These are phyloP conservation scores for Linurgus olivaceus DNA, from an alignment of 2,797 vertebrate genomes.

Conservation along the genomic window DNA sequence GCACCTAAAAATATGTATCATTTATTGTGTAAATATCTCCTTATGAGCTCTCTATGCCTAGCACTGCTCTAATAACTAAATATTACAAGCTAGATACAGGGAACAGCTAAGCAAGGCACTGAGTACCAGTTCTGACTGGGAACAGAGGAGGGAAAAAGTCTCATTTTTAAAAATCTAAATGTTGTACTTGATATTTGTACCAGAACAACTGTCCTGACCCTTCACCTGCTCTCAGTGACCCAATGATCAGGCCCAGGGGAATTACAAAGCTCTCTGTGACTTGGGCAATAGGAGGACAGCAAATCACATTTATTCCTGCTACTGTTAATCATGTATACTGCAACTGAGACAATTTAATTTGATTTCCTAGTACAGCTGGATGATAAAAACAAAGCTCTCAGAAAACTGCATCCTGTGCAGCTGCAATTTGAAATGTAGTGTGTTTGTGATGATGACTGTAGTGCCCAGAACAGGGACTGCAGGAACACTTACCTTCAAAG, in stretches of 20 bases:
- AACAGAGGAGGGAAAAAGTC: not conserved
- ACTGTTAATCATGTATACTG: not conserved
- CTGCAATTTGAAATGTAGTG: not conserved
- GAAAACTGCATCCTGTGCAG: not conserved
- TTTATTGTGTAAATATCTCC: not conserved
- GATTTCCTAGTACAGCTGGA: not conserved
- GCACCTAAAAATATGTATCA: not conserved
- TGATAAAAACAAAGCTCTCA: not conserved
- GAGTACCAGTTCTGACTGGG: accelerated
- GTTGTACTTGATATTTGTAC: not conserved
- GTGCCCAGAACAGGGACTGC: not conserved
- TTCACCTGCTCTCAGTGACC: not conserved
- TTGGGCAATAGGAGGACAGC: not conserved
- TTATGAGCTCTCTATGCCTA: not conserved
- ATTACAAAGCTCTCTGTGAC: not conserved
- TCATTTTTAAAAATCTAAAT: not conserved
- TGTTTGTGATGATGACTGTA: not conserved
- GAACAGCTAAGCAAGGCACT: not conserved
- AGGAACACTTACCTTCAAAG: no score
- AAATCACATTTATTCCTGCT: not conserved
- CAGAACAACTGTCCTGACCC: not conserved
- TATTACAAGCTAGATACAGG: not conserved
- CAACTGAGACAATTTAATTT: not conserved
- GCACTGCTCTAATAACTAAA: not conserved
- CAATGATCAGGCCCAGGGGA: not conserved